phyloP scores from a whole-genome alignment of 1,140 invertebrate species.

The Lucilia sericata region DNA sequence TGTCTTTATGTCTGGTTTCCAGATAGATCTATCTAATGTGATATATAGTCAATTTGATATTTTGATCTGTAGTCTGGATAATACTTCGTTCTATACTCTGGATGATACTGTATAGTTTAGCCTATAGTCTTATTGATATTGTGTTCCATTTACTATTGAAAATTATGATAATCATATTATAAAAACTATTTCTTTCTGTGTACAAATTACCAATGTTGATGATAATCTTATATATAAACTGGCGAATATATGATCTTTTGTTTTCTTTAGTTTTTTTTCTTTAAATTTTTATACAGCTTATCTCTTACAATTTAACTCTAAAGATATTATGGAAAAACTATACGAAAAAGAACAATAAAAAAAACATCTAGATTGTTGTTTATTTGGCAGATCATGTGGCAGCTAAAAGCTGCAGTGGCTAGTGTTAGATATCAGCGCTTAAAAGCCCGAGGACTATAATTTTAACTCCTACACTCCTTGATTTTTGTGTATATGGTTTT shows the following conservation, averaged over 20 bases:
- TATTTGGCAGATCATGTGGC: slow-evolving; percentile 1
- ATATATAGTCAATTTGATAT: too few relatives aligned
- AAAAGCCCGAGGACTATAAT: slow-evolving; percentile 13
- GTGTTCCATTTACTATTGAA: too few relatives aligned
- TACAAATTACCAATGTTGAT: neutral
- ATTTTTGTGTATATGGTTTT: neutral
- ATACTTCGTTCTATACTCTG: too few relatives aligned
- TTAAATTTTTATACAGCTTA: neutral
- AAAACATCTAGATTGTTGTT: neutral
- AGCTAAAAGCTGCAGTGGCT: slow-evolving; percentile 6
- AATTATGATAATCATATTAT: too few relatives aligned
- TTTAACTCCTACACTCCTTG: slow-evolving; percentile 23
- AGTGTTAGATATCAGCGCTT: neutral
- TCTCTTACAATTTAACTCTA: neutral
- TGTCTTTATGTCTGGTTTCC: too few relatives aligned
- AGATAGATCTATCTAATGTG: too few relatives aligned
- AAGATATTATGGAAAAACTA: neutral
- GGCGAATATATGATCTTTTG: slow-evolving; percentile 1
- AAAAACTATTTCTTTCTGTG: neutral
- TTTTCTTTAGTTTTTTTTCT: neutral
- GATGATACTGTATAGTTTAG: too few relatives aligned
- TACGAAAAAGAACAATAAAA: neutral
- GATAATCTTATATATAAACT: neutral
- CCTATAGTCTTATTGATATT: too few relatives aligned
- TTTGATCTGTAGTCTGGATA: too few relatives aligned